phyloP scores from a whole-genome alignment of 2,888 invertebrate species.

The Prostheceraeus crozeri region DNA sequence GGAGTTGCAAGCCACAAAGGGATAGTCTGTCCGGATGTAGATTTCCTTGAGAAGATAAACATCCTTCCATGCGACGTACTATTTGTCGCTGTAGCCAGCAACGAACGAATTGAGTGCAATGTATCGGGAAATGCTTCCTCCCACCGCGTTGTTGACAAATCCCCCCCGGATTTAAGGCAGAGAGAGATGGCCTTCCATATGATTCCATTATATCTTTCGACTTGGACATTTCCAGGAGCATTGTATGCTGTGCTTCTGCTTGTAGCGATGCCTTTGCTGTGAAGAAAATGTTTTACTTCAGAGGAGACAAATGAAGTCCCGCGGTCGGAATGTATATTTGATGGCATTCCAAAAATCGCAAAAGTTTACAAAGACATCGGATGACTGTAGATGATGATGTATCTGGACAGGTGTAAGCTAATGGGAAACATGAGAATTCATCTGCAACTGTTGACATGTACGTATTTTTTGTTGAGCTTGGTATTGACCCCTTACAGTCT shows the following conservation, averaged over 20 bases:
- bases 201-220: slow-evolving; percentile 41
- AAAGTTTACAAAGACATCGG: slow-evolving; percentile 40
- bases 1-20: no score
- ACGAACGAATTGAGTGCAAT: slow-evolving; percentile 41
- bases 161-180: slow-evolving; percentile 34
- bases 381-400: slow-evolving; percentile 39
- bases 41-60: slow-evolving; percentile 26
- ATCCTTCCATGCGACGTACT: slow-evolving; percentile 36
- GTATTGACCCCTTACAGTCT: slow-evolving; percentile 42
- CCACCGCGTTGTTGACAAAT: slow-evolving; percentile 30
- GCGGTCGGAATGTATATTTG: slow-evolving; percentile 41
- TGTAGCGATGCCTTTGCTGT: slow-evolving; percentile 36
- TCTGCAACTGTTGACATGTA: slow-evolving; percentile 41
- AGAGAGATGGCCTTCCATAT: slow-evolving; percentile 41
- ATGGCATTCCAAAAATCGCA: slow-evolving; percentile 39
- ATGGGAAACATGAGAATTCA: slow-evolving; percentile 42
- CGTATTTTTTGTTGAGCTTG: slow-evolving; percentile 39
- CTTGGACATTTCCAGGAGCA: slow-evolving; percentile 40
- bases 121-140: slow-evolving; percentile 39
- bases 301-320: slow-evolving; percentile 41
- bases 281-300: slow-evolving; percentile 40
- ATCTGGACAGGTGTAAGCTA: slow-evolving; percentile 42
- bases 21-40: slow-evolving; percentile 11
- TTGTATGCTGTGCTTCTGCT: slow-evolving; percentile 39
- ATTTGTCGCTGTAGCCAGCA: slow-evolving; percentile 39